Evolutionary conservation across 1,140 invertebrate species (phyloP), one percentile per base, ranked within the genome.

Genomic region (Pygmarrhopalites habei): DNA sequence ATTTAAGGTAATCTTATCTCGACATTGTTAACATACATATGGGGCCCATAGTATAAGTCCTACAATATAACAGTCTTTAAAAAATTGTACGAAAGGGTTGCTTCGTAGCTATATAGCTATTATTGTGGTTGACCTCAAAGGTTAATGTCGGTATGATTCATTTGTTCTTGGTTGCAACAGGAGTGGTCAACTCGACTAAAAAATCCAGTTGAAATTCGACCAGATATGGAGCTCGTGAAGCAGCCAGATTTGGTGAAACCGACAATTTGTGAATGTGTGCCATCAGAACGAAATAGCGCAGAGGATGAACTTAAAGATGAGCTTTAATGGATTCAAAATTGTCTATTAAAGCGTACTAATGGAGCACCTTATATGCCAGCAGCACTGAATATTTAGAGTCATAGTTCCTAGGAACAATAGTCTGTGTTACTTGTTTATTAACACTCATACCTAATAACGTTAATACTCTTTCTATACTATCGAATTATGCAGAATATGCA

Each of bases 171-270:
- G n/a, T n/a, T 75, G 68, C 56, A 69, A n/a, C 65, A 85, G 83
- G 78, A 91, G 80, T 92, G 88, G 85, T 86, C 84, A 73, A 84
- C 83, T 74, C 78, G 81, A 64, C 74, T 92, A 53, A 77, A 73
- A 60, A 83, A 78, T 68, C 73, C 80, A 59, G 77, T 89, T 26
- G 75, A 75, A 65, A 73, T 89, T 19, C 72, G 82, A 43, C 75
- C 83, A 49, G 82, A 77, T 49, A 92, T 92, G 89, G 88, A 91
- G 72, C 74, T 82, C 73, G 84, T 92, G 41, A 76, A 79, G 55
- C 84, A 87, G 75, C 77, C 80, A 29, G 75, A 78, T 47, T 61
- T 66, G 51, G 61, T 70, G 47, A 67, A 57, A 59, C 26, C 56
- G 25, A 60, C 35, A 17, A 25, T 35, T 14, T 68, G 62, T 35